Evolutionary conservation across 2,797 vertebrate species (phyloP), one percentile per base, ranked within the genome.

Genomic region (Ptychadena robeensis): DNA sequence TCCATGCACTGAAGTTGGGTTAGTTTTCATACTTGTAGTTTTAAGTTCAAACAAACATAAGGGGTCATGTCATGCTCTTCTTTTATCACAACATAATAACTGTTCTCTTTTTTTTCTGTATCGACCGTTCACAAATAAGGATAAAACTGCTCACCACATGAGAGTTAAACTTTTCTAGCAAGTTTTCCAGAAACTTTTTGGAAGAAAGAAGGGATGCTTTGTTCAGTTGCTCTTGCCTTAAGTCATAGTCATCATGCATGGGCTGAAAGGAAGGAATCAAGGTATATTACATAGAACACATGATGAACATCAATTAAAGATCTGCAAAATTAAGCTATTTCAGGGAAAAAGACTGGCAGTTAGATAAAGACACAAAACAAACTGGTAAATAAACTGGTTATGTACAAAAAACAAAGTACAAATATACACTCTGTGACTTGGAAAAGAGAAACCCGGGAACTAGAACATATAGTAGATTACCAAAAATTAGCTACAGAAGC

Each of bases 121-220:
- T 18, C 3, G 9, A 6, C 15, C 44, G 6, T 18, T 48, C 9
- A 10, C 4, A 48, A 1, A 22, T 4, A 22, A 53, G 18, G 5
- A 48, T 14, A 0, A n/a, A 18, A 53, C 35, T 61, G 90, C 91
- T 90, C 94, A 99, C 98, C 96, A 99, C 97, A 88, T 99, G 96
- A 73, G 94, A 97, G 91, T 98, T 97, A 92, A 99, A 99, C 91
- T 98, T 99, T 89, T 99, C 98, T 83, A 99, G 90, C n/a, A 99
- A 95, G 89, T 98, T 99, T 93, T 99, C 98, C 90, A 99, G 93
- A 91, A 99, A 99, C 91, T 99, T 99, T 92, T 98, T 99, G 22
- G 98, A 99, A 87, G 97, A 99, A 32, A 99, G 95, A 89, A 99
- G 97, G 3, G 98, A 99, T 67, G 97, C 97, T 93, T 99, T 99